Evolutionary conservation across 2,113 vertebrate genomes (phyloP).

Genomic region (Mionectes macconnelli): DNA sequence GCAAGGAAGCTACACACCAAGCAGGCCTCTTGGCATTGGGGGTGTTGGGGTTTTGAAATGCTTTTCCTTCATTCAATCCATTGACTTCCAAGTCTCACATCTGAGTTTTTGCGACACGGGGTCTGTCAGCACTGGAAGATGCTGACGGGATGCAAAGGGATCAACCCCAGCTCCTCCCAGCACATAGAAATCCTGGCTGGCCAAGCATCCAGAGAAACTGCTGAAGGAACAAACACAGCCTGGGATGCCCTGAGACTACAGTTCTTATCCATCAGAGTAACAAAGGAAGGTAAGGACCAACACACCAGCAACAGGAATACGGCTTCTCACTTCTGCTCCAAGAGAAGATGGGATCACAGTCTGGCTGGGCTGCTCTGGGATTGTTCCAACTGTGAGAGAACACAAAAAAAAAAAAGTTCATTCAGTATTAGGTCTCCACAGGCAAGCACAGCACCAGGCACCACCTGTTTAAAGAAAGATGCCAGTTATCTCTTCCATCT

Average conservation of each 20-base stretch:
- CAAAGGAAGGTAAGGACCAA: not conserved
- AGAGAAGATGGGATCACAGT: slow-evolving; percentile 66
- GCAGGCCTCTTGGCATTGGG: not conserved
- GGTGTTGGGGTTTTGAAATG: not conserved
- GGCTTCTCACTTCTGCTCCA: slow-evolving; percentile 71
- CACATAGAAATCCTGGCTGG: not conserved
- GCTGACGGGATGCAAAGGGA: not conserved
- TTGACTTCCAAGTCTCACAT: not conserved
- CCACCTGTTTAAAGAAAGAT: not conserved
- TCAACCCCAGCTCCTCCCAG: not conserved
- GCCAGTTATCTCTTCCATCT: not conserved
- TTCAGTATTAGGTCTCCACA: not conserved
- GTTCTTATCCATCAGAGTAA: not conserved
- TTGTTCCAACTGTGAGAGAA: slow-evolving; percentile 79
- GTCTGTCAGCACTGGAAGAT: not conserved
- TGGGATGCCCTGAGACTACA: not conserved
- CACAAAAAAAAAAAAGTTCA: not conserved
- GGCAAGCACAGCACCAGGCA: not conserved
- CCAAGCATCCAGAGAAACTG: not conserved
- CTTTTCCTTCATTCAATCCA: not conserved
- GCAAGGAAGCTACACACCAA: not conserved
- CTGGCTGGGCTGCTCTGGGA: slow-evolving; percentile 80
- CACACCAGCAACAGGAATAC: slow-evolving; percentile 67
- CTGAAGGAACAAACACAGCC: not conserved
- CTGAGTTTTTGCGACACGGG: not conserved